These are phyloP conservation scores for Megalopta genalis DNA, from an alignment of 1,140 invertebrate species.

Conservation along the genomic window DNA sequence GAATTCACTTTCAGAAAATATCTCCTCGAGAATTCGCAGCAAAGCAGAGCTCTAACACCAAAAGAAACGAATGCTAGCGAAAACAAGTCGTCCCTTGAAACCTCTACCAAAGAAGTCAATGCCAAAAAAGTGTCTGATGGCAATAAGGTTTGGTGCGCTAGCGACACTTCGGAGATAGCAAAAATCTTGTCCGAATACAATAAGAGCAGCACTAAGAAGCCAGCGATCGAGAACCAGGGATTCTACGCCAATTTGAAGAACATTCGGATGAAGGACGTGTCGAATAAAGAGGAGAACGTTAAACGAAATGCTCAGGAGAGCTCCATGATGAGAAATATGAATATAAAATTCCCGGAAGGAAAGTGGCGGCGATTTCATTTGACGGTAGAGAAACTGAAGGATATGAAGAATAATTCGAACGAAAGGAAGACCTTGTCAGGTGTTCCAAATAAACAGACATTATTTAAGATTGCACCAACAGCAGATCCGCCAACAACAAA, in stretches of 20 bases:
- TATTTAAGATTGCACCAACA: conserved; percentile 5
- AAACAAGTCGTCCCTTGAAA: neutral
- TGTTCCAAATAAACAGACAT: neutral
- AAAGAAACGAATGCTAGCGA: conserved; percentile 1
- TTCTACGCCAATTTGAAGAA: conserved; percentile 9
- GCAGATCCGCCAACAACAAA: neutral
- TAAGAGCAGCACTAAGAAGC: conserved; percentile 33
- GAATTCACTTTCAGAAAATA: conserved; percentile 39
- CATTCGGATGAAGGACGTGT: neutral
- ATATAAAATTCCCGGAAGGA: conserved; percentile 39
- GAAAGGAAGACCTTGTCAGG: neutral
- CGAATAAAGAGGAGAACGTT: neutral
- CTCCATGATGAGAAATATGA: neutral
- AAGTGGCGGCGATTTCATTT: conserved; percentile 51
- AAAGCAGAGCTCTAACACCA: conserved; percentile 17
- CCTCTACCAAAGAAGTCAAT: neutral
- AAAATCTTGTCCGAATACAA: conserved; percentile 68
- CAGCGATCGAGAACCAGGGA: conserved; percentile 21
- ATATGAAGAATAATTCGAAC: neutral
- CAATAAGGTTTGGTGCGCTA: conserved; percentile 41
- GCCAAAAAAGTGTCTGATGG: neutral
- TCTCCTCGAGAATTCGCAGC: neutral
- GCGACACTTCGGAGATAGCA: conserved; percentile 61
- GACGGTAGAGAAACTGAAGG: conserved; percentile 36
- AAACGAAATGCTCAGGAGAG: neutral